phyloP scores from a whole-genome alignment of 2,888 invertebrate genomes.

The Byasa hedistus region DNA sequence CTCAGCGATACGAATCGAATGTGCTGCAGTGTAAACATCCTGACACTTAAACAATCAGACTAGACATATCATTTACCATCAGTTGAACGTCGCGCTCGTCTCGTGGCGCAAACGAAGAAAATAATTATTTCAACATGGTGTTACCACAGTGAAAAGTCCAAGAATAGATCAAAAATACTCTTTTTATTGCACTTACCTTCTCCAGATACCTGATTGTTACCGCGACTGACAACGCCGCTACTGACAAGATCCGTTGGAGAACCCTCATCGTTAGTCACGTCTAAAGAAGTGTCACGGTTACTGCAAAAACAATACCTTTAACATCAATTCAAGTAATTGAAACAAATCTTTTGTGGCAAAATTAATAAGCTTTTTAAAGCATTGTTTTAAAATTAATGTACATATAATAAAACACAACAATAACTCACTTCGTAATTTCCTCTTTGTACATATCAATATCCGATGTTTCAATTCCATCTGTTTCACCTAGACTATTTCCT shows the following conservation, averaged over 20 bases:
- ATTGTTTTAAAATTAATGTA: no score
- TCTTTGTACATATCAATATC: constrained; percentile 61
- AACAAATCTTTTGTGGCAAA: background rate
- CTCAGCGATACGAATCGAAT: no score
- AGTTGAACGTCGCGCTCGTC: no score
- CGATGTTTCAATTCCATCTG: constrained; percentile 70
- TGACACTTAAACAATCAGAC: no score
- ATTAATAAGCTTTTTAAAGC: no score
- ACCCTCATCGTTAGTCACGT: constrained; percentile 63
- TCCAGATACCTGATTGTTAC: constrained; percentile 55
- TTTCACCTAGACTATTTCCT: constrained; percentile 78
- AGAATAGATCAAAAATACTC: background rate
- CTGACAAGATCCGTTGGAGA: constrained; percentile 72
- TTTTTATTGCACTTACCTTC: constrained; percentile 53
- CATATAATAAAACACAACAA: background rate
- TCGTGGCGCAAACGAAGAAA: no score
- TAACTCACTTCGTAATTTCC: constrained; percentile 57
- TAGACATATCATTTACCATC: no score
- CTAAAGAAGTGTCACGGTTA: constrained; percentile 60
- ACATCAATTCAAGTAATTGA: background rate
- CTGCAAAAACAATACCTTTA: constrained; percentile 33
- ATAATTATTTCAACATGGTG: no score
- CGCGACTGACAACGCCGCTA: constrained; percentile 72
- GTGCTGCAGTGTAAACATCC: no score
- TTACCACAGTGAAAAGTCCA: background rate